phyloP scores from a whole-genome alignment of 2,888 invertebrate species.

The Heliconius aoede region DNA sequence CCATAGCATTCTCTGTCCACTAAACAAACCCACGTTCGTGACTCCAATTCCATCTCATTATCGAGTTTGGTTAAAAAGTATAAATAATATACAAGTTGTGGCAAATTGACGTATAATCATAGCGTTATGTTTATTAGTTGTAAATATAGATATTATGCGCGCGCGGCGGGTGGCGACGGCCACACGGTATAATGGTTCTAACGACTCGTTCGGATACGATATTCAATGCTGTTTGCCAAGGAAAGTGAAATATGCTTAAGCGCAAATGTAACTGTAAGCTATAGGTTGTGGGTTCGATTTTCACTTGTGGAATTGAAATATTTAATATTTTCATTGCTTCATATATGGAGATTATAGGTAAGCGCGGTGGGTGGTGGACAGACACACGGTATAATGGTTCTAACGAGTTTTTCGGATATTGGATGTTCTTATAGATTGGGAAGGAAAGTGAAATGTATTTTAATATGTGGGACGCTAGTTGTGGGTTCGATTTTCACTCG shows the following conservation, averaged over 20 bases:
- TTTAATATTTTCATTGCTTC: no score
- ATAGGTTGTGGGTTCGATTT: no score
- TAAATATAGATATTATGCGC: slow-evolving; percentile 78
- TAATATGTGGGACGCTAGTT: background rate
- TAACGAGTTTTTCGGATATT: slow-evolving; percentile 39
- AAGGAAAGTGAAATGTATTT: slow-evolving; percentile 16
- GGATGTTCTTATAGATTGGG: background rate
- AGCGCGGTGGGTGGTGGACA: slow-evolving; percentile 55
- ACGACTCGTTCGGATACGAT: slow-evolving; percentile 36
- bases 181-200: slow-evolving; percentile 42
- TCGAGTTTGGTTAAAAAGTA: slow-evolving; percentile 80
- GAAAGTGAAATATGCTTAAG: slow-evolving; percentile 8
- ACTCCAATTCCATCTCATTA: slow-evolving; percentile 74
- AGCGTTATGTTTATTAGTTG: slow-evolving; percentile 69
- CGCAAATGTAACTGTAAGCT: no score
- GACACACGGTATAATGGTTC: slow-evolving; percentile 42
- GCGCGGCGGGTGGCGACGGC: slow-evolving; percentile 55
- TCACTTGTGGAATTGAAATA: no score
- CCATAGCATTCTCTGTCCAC: slow-evolving; percentile 40
- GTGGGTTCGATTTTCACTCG: no score
- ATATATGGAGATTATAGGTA: slow-evolving; percentile 75
- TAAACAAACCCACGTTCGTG: slow-evolving; percentile 53
- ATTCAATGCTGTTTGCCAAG: background rate
- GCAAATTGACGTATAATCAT: slow-evolving; percentile 80
- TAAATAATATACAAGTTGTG: slow-evolving; percentile 74